Base-by-base conservation (phyloP, 2,888 invertebrate genomes). In the Harmothoe impar region DNA sequence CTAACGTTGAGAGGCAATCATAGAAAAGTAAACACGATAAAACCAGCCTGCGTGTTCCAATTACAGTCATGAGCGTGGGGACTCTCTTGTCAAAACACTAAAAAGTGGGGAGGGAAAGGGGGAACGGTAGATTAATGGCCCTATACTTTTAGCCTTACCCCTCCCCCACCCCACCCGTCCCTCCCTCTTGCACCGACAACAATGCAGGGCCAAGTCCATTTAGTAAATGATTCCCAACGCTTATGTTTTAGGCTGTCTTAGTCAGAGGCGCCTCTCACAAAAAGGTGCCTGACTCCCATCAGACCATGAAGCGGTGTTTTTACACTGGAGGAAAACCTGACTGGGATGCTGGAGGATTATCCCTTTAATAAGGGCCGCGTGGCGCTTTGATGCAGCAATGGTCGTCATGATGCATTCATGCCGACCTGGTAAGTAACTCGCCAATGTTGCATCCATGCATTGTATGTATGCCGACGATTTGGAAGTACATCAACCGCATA, bases 161-260 rank as follows among this genome's bases (percentile, higher is more conserved):
- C 43, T 43, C 43, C 43, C 43, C 43, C 43, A 43, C 43, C 43
- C 43, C 43, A 43, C 43, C 43, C 43, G 72, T 20, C 62, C 62
- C 43, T 43, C 43, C 62, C 62, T 62, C 62, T 5, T 3, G 62
- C 7, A 7, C 43, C 25, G 31, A 72, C 29, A 29, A 29, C 29
- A 29, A 72, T 29, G 31, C 17, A 15, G n/a, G 29, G 1, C 72
- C 15, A 29, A 25, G 29, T 72, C 72, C 72, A 72, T 72, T 72
- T 72, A 72, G 72, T 72, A 72, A 72, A 72, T 72, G 72, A 72
- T 72, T 72, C 31, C 29, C 25, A 29, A 29, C 31, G 72, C 72
- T 72, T 29, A 15, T 72, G 72, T 72, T 29, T 72, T 29, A 29
- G 31, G 62, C n/a, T 43, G 23, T n/a, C 62, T n/a, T 5, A 62